Base-by-base conservation (phyloP, 1,140 invertebrate genomes). In the Andricus grossulariae region DNA sequence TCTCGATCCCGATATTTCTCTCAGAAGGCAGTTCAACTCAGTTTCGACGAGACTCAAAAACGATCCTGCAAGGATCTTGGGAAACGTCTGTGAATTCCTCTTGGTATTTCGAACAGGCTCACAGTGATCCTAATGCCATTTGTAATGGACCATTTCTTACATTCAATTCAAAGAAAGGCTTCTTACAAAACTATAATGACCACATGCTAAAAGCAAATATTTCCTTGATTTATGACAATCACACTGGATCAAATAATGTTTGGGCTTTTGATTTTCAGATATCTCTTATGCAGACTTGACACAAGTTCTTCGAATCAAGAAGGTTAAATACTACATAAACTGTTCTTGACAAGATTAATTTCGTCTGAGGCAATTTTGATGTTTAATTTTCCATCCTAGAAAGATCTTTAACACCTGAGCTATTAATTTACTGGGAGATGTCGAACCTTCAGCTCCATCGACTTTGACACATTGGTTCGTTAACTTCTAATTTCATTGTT, bases 1-100 rank as follows among this genome's bases (percentile, higher is more conserved):
- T 72, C 79, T 74, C 80, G 80, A 82, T 76, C 77, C 79, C 82
- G 82, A 85, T 82, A 81, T 80, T 81, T 79, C 83, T 82, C 32
- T 2, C 10, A 45, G 10, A 45, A 45, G 39, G 39, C 39, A 45
- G 60, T 66, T 66, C 60, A 45, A 45, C 32, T 39, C 6, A 45
- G 60, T 39, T 66, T 66, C 25, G 32, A 39, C 60, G 25, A 66
- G 60, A 15, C 39, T 45, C 39, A 66, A 32, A 15, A 19, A 66
- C 32, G 60, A 39, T n/a, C 25, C 60, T 66, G 60, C 60, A 66
- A 45, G 21, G 15, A 66, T 66, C 60, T 66, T 66, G 60, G 60
- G 60, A 66, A 66, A 66, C 60, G 60, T 60, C 21, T 60, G 21
- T 66, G 21, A 32, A 66, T 66, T 66, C 60, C 60, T 66, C 25